phyloP scores from a whole-genome alignment of 2,888 invertebrate genomes.

The Lycia hirtaria region DNA sequence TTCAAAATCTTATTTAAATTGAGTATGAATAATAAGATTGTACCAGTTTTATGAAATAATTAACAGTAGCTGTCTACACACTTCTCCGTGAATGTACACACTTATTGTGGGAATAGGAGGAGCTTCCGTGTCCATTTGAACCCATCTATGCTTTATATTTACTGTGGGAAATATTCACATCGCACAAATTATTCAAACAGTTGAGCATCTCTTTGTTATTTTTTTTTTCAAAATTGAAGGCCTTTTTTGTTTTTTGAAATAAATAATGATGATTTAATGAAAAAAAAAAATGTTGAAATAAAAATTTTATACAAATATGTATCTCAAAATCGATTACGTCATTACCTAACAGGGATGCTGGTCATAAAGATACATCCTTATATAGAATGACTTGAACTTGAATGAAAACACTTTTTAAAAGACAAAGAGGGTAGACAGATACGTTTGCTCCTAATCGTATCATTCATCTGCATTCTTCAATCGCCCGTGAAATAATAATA shows the following conservation, averaged over 20 bases:
- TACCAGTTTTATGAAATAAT: conserved; percentile 11
- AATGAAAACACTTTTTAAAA: no score
- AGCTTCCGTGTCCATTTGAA: conserved; percentile 16
- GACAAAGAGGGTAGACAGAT: no score
- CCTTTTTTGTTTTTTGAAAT: neutral
- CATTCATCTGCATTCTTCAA: no score
- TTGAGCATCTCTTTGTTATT: neutral
- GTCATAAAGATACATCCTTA: no score
- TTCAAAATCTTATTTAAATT: conserved; percentile 13
- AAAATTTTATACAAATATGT: no score
- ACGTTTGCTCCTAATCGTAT: no score
- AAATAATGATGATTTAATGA: no score
- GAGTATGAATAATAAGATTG: conserved; percentile 2
- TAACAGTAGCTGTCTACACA: conserved; percentile 15
- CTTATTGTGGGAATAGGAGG: conserved; percentile 21
- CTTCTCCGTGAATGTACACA: conserved; percentile 11
- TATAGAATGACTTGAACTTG: no score
- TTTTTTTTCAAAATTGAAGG: neutral
- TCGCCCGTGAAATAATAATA: no score
- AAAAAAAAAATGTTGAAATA: no score
- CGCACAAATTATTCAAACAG: conserved; percentile 12
- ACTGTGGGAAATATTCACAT: conserved; percentile 21
- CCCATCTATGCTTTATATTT: neutral
- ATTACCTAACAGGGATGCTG: no score
- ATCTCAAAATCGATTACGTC: no score